Evolutionary conservation across 1,140 invertebrate species (phyloP), one percentile per base, ranked within the genome.

Genomic region (Chironomus tepperi): DNA sequence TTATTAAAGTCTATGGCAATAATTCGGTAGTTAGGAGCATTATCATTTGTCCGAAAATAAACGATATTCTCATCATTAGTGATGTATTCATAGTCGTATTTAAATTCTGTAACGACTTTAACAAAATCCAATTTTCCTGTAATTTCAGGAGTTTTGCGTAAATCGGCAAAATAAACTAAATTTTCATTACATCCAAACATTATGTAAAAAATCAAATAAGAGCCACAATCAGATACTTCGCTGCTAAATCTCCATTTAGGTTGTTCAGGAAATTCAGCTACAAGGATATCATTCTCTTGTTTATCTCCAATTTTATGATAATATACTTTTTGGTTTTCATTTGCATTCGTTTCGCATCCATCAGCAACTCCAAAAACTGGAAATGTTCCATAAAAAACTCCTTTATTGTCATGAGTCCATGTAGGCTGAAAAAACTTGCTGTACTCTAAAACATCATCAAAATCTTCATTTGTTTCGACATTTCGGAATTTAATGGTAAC

Each of bases 321-420:
- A 82, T 90, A 98, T 7, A 99, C 83, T 81, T 98, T 98, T 81
- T 99, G 96, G 84, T 97, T 89, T 80, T 91, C 85, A 81, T 93
- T 95, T 75, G 88, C 86, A 73, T 90, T 89, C 0, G 94, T 97
- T 83, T 97, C 95, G 0, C 93, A 94, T 1, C 97, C 97, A 85
- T 98, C 95, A 34, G 90, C 90, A 78, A 85, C 88, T 72, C 91
- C 92, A 76, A 80, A 93, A 90, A 47, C 93, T 89, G 16, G 93
- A 91, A 84, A 87, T 87, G 8, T n/a, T 77, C 93, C 93, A 85
- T 99, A 99, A 84, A 99, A 99, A 74, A 99, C 87, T 74, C 97
- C 97, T 78, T 90, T 89, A 81, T 98, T 91, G 81, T 99, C 96
- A 79, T 96, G 94, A 47, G 95, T 97, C 97, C 97, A 99, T 0